These are phyloP conservation scores for Montipora foliosa DNA, from an alignment of 64 coral and sea anemone genomes.

Conservation along the genomic window DNA sequence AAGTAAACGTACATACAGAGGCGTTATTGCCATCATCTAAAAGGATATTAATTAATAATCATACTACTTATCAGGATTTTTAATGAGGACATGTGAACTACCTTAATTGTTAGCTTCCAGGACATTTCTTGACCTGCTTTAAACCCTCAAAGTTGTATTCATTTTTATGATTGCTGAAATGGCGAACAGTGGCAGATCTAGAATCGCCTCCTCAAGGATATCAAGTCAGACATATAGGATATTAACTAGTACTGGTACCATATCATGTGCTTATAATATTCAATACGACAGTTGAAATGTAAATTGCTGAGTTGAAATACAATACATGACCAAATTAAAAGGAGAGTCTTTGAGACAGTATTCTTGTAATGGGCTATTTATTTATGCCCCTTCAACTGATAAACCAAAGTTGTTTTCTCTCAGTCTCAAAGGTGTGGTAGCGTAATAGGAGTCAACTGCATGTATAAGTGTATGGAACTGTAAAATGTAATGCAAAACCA, in stretches of 20 bases:
- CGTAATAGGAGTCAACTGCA: slow-evolving; percentile 56
- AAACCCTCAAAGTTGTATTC: slow-evolving; percentile 48
- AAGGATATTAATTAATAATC: slow-evolving; percentile 48
- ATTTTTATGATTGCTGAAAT: slow-evolving; percentile 56
- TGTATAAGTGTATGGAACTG: slow-evolving; percentile 50
- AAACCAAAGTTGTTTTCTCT: slow-evolving; percentile 52
- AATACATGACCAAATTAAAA: too few relatives aligned
- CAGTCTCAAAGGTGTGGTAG: slow-evolving; percentile 63
- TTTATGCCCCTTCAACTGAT: slow-evolving; percentile 42
- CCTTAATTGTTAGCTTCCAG: slow-evolving; percentile 49
- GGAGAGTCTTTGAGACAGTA: too few relatives aligned
- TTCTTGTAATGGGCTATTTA: slow-evolving; percentile 20
- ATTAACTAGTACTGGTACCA: slow-evolving; percentile 40
- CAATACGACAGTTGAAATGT: slow-evolving; percentile 52
- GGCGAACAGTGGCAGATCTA: slow-evolving; percentile 25
- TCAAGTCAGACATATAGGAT: slow-evolving; percentile 59
- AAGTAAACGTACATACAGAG: slow-evolving; percentile 2
- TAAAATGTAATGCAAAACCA: slow-evolving; percentile 60
- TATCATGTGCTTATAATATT: slow-evolving; percentile 26
- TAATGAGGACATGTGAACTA: slow-evolving; percentile 57
- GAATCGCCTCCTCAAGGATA: slow-evolving; percentile 52
- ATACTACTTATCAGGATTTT: slow-evolving; percentile 60
- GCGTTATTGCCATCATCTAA: slow-evolving; percentile 33
- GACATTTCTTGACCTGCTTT: slow-evolving; percentile 63
- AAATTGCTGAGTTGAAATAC: slow-evolving; percentile 48